Evolutionary conservation across 2,113 vertebrate genomes (phyloP), one percentile per base, ranked within the genome.

Genomic region (Rhinopomastus cyanomelas): DNA sequence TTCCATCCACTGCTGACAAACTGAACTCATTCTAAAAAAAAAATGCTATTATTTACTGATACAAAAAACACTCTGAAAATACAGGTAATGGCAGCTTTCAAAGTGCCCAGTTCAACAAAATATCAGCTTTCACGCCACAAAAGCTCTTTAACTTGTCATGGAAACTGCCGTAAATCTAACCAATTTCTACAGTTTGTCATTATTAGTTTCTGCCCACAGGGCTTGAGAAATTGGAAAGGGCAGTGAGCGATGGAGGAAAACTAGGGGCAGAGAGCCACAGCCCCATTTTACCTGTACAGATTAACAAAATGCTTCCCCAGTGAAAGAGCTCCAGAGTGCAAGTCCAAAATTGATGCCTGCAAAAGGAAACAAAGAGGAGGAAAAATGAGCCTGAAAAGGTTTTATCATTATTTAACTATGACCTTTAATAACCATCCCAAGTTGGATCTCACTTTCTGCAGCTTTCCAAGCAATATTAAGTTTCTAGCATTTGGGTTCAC

Each of bases 291-390:
- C 99, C 98, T 99, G 97, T 99, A 99, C 79, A 99, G 97, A 93
- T 99, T 99, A 61, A 99, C 98, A 95, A 99, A 99, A 95, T 99
- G 98, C 87, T 98, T 99, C 30, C 99, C 99, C 90, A 99, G 97
- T 2, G 99, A 99, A 88, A 99, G 93, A 18, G 99, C 99, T 80
- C 99, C 99, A 0, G 99, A 99, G 93, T 99, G 99, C 94, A 99
- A 95, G 95, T 99, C 99, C 90, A 99, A 92, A 93, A 99, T 99
- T 51, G 99, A 99, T 22, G 98, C 99, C 98, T 99, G 95, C 16
- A 87, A 87, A 79, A 91, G 19, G 85, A 81, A 95, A 65, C 21
- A 86, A 72, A 53, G 36, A 36, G 23, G 19, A 42, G 37, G 21
- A 34, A 80, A 89, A 81, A 64, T 25, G 23, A 92, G 21, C 37